Base-by-base conservation (phyloP, 2,888 invertebrate genomes). In the Oscheius sp. region DNA sequence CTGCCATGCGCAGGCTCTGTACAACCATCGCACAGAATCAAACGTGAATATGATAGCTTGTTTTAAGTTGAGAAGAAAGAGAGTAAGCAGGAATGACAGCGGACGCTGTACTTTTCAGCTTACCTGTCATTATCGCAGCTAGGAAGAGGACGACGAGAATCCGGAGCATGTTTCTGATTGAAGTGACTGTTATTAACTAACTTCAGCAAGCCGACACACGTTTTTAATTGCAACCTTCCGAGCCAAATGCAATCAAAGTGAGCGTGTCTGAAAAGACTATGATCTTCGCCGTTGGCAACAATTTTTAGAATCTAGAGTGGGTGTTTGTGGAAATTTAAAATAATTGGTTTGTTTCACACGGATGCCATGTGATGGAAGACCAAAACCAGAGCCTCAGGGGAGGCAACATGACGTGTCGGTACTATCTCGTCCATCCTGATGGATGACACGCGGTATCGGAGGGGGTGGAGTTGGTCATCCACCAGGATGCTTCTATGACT, bases 151-250 rank as follows among this genome's bases (percentile, higher is more conserved):
- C 21, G 43, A 61, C 61, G 21, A 61, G 43, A 23, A 61, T 35
- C n/a, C 61, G 61, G 43, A 61, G 45, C 61, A 61, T 61, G 45
- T n/a, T 25, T 35, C 21, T 43, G 41, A 9, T 61, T n/a, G 43
- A 43, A 61, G n/a, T 41, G 43, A 41, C 43, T 23, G 61, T 61
- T 61, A 61, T 61, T 61, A 61, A 41, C 43, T 61, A 45, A 43
- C 58, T 58, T 23, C 43, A 18, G 13, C 21, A 25, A 45, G 41
- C 6, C 61, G 45, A 41, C 45, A 43, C 21, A 43, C 29, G 41
- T 61, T 61, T 55, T 61, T 61, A 61, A 61, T 61, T 61, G 61
- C 61, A 43, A 61, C 43, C n/a, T 23, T n/a, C 61, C 61, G 21
- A 35, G 21, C 21, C 61, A 61, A 61, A 18, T 43, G 61, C 61